These are phyloP conservation scores for Dysidea cf. avara DNA, from an alignment of 37 sponge, comb jelly and placozoan species.

Conservation along the genomic window DNA sequence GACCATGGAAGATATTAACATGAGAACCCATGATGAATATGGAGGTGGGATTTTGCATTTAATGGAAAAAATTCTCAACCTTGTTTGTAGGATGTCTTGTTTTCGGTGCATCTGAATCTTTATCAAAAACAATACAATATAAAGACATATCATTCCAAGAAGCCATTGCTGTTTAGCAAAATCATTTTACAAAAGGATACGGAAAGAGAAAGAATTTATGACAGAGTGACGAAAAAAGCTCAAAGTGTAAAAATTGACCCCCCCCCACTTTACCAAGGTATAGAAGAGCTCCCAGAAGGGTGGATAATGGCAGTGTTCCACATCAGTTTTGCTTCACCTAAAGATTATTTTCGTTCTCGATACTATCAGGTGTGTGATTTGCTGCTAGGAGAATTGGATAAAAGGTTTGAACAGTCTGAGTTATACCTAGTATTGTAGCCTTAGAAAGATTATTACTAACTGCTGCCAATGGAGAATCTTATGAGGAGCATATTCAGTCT, in stretches of 20 bases:
- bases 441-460: constrained; percentile 25
- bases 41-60: constrained; percentile 20
- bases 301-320: constrained; percentile 32
- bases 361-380: constrained; percentile 67
- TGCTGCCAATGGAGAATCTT: constrained; percentile 35
- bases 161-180: constrained; percentile 38
- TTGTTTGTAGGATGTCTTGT: constrained; percentile 33
- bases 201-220: constrained; percentile 44
- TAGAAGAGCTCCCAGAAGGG: constrained; percentile 37
- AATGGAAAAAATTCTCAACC: constrained; percentile 28
- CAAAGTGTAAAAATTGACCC: constrained; percentile 18
- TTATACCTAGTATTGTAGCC: constrained; percentile 13
- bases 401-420: constrained; percentile 5
- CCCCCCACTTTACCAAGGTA: constrained; percentile 47
- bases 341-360: constrained; percentile 23
- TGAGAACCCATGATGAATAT: constrained; percentile 54
- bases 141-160: constrained; percentile 36
- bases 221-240: constrained; percentile 5
- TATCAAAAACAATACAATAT: constrained; percentile 31
- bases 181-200: constrained; percentile 21
- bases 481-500: constrained; percentile 2
- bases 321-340: constrained; percentile 29
- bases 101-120: constrained; percentile 32
- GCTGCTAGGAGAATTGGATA: constrained; percentile 6
- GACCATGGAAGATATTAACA: constrained; percentile 27